These are phyloP conservation scores for Brachionus rotundiformis DNA, from an alignment of 1,140 invertebrate species.

Conservation along the genomic window DNA sequence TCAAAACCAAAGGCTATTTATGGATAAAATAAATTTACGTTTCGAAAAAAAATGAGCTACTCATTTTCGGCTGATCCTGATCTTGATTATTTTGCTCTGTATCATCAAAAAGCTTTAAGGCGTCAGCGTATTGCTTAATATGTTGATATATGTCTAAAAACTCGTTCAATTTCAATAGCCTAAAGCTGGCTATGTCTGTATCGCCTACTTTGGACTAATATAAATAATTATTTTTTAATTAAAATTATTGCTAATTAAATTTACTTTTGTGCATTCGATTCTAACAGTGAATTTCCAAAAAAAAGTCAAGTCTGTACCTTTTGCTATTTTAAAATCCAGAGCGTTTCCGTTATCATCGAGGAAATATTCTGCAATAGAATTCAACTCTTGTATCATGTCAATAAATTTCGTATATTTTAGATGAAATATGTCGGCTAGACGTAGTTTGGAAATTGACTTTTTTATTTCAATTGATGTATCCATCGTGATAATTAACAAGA, in stretches of 20 bases:
- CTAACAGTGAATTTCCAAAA: conserved; percentile 43
- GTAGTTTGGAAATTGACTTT: background rate
- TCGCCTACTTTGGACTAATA: conserved; percentile 33
- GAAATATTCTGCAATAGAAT: conserved; percentile 45
- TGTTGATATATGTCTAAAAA: conserved; percentile 50
- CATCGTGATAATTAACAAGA: conserved; percentile 11
- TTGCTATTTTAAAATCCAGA: conserved; percentile 42
- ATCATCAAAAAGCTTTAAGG: conserved; percentile 20
- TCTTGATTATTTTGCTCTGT: background rate
- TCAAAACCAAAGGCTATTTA: background rate
- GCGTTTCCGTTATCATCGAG: conserved; percentile 13
- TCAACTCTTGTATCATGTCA: conserved; percentile 8
- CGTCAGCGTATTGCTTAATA: conserved; percentile 27
- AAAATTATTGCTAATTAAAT: background rate
- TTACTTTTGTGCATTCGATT: conserved; percentile 47
- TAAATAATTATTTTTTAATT: background rate
- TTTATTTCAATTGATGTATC: conserved; percentile 14
- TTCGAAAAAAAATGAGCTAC: background rate
- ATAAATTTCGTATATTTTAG: conserved; percentile 40
- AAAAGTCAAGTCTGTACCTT: conserved; percentile 43
- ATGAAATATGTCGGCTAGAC: conserved; percentile 3
- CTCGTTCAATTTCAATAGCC: background rate
- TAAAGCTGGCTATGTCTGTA: conserved; percentile 20
- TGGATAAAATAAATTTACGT: background rate
- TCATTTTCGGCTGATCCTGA: background rate